Percentiles rank a stretch among this genome's conserved stretches.
phyloP scores from a whole-genome alignment of 2,113 vertebrate genomes.

The Sinocyclocheilus grahami region DNA sequence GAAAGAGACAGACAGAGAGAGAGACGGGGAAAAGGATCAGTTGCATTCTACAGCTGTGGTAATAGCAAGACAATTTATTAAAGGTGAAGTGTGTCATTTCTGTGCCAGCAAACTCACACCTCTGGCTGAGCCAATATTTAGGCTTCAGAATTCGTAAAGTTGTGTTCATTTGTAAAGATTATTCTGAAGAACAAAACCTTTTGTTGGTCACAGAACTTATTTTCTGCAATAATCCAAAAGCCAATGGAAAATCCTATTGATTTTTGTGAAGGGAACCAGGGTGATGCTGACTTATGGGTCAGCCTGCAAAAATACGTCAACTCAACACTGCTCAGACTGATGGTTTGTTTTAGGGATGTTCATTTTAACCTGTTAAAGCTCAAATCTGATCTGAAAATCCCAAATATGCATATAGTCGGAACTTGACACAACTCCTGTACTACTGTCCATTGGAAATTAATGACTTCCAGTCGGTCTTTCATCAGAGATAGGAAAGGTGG shows the following conservation, averaged over 20 bases:
- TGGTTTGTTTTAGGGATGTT: neutral
- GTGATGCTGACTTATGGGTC: neutral
- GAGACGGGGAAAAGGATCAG: conserved; percentile 43
- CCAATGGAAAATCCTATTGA: neutral
- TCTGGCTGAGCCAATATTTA: neutral
- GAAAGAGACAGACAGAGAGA: conserved; percentile 45
- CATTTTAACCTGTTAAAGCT: neutral
- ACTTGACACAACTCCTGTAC: neutral
- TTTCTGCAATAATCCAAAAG: neutral
- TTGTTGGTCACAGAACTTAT: neutral
- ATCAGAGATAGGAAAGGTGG: neutral
- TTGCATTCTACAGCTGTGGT: conserved; percentile 18
- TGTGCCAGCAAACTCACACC: neutral
- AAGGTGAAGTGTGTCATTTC: neutral
- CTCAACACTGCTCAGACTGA: neutral
- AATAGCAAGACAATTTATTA: neutral
- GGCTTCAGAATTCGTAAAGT: neutral
- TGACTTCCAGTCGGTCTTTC: neutral
- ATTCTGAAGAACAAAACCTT: neutral
- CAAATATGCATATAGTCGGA: neutral
- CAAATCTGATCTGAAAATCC: neutral
- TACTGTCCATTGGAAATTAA: neutral
- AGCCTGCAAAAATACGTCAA: too few relatives aligned
- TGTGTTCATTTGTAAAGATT: neutral
- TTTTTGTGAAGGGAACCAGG: neutral